A percentile compares a stretch with the other conserved stretches of the same genome.
These are phyloP conservation scores for Fregetta grallaria DNA, from an alignment of 2,113 vertebrate species.

Conservation along the genomic window DNA sequence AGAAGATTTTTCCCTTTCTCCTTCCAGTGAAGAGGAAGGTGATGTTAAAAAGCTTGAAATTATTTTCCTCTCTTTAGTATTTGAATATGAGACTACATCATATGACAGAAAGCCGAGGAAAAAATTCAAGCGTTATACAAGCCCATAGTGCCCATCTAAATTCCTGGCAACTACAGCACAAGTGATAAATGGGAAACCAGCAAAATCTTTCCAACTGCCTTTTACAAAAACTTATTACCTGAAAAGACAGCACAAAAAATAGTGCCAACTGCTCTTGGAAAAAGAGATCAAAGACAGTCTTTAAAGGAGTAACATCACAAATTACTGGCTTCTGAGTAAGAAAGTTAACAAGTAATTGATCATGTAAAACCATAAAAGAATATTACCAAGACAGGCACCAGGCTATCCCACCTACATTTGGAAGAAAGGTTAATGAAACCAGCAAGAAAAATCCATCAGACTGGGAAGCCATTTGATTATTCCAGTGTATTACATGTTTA, in stretches of 20 bases:
- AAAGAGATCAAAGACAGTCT: neutral
- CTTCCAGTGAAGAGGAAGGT: neutral
- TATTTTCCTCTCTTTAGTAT: neutral
- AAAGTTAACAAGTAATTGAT: neutral
- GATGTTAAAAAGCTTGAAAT: neutral
- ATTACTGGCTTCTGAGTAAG: neutral
- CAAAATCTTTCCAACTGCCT: neutral
- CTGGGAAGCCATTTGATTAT: neutral
- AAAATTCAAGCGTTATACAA: neutral
- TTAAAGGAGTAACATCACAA: neutral
- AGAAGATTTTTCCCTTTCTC: neutral
- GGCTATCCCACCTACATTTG: neutral
- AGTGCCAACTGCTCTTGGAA: neutral
- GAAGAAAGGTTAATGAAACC: neutral
- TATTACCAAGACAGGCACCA: neutral
- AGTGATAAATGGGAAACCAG: neutral
- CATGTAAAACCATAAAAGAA: neutral
- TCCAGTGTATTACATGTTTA: neutral
- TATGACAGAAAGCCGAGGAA: neutral
- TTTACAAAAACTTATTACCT: neutral
- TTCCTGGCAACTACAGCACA: neutral
- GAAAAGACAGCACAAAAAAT: neutral
- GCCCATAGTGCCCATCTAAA: neutral
- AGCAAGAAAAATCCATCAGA: neutral
- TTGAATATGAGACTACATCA: neutral